Base-by-base conservation (phyloP, 2,888 invertebrate genomes). In the Cataglyphis rosenhaueri region DNA sequence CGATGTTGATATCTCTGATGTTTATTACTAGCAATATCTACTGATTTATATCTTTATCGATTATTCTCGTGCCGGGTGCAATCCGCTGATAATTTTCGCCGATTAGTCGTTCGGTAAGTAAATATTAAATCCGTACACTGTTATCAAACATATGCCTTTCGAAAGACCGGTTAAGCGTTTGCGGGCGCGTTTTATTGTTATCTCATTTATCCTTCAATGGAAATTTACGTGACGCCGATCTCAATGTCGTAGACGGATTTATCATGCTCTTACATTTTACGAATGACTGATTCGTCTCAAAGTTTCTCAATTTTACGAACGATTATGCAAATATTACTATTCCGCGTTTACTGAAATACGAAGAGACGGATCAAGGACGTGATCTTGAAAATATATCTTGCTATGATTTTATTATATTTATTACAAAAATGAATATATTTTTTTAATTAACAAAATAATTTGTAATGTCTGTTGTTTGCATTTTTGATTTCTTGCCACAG, bases 241-340 rank as follows among this genome's bases (percentile, higher is more conserved):
- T 79, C 78, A 71, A 79, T 79, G 59, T 25, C 71, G 29, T 38
- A 32, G 25, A 41, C 41, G 21, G 59, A 57, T 48, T 79, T 79
- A 70, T 71, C 32, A 70, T 61, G 61, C n/a, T 73, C 41, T 32
- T 44, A 61, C 44, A 70, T 57, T 41, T 32, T 21, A 57, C 44
- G 57, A 59, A 59, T 79, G 78, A 79, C 44, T 70, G 57, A 78
- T 32, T 44, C 71, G 78, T 44, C n/a, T 78, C 32, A n/a, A 18
- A 41, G 15, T 57, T 15, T 35, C 59, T 44, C 57, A 68, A 75
- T 55, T 78, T 78, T 79, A 21, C 15, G 4, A 18, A 44, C 38
- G 55, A 68, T 55, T 66, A n/a, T 52, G 44, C 32, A 32, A 57
- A 44, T 21, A n/a, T 38, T 15, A 8, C n/a, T 48, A 18, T 5